Base-by-base conservation (phyloP, 2,888 invertebrate genomes). In the Fragum whitleyi region DNA sequence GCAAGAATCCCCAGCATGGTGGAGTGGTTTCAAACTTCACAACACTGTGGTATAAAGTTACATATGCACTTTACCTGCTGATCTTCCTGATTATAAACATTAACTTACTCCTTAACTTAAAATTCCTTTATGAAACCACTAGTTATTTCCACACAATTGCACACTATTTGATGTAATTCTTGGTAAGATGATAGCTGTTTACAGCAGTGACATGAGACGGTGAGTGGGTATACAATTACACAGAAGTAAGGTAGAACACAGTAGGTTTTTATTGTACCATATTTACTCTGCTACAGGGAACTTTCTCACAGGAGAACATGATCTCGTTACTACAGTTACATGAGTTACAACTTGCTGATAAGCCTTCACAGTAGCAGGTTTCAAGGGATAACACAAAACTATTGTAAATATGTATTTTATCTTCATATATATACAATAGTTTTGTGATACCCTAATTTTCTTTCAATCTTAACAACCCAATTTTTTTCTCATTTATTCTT, bases 21-120 rank as follows among this genome's bases (percentile, higher is more conserved):
- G 80, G 72, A 77, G 57, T 57, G 83, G 83, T 83, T 83, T 83
- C 83, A 83, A 78, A 83, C 71, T 83, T 78, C 83, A 83, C 75
- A 83, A 83, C 83, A 83, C 29, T 28, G 19, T 39, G 65, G 75
- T 83, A 68, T 83, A 75, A 74, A 77, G 47, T 83, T 83, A 80
- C 83, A 83, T 61, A 62, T 75, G 75, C 69, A 80, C 80, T 74
- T 78, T 83, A 83, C 83, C 83, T 80, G 83, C 28, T 11, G 32
- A 65, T 55, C 62, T 36, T 62, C 62, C 62, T 62, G 9, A n/a
- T 32, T 62, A 2, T 21, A 62, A 16, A 36, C 62, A 29, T 28
- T 16, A n/a, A 32, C 32, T 62, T 23, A 1, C 42, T 19, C 39
- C n/a, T 2, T 11, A 14, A 39, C n/a, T 21, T 65, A 65, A 14